phyloP scores from a whole-genome alignment of 2,797 vertebrate species.

The Gymnothorax javanicus region DNA sequence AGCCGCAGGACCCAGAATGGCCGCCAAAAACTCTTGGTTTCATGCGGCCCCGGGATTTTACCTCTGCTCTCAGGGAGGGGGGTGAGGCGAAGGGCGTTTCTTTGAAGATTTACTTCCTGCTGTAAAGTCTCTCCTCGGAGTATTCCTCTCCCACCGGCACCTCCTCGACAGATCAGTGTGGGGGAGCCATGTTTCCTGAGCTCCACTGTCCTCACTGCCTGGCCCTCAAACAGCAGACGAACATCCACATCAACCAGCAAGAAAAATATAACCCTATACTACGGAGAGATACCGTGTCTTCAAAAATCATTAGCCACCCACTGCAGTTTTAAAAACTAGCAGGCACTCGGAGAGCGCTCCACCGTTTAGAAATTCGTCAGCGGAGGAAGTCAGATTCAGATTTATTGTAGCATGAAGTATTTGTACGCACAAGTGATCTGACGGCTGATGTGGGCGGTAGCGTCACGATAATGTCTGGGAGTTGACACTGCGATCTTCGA shows the following conservation, averaged over 20 bases:
- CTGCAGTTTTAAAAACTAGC: neutral
- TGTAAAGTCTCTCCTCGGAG: conserved; percentile 3
- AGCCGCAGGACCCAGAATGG: neutral
- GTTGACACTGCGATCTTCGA: no score
- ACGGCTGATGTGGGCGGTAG: no score
- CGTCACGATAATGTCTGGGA: no score
- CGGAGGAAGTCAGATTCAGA: no score
- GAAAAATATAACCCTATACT: neutral
- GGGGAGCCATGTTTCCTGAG: neutral
- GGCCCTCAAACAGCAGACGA: neutral
- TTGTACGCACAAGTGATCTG: no score
- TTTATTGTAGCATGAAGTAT: no score
- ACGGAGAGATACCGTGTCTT: neutral
- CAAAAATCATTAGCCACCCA: neutral
- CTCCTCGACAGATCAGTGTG: conserved; percentile 12
- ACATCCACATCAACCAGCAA: neutral
- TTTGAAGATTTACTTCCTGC: neutral
- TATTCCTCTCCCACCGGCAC: neutral
- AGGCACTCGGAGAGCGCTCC: no score
- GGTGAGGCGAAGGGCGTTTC: neutral
- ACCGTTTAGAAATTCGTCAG: no score
- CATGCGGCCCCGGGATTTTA: neutral
- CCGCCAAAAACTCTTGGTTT: conserved; percentile 3
- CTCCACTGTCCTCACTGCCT: neutral
- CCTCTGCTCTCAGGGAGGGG: neutral